Percentiles rank a stretch among this genome's conserved stretches.
Conservation (phyloP, 2,113 vertebrate genomes). For the Sorex araneus region DNA sequence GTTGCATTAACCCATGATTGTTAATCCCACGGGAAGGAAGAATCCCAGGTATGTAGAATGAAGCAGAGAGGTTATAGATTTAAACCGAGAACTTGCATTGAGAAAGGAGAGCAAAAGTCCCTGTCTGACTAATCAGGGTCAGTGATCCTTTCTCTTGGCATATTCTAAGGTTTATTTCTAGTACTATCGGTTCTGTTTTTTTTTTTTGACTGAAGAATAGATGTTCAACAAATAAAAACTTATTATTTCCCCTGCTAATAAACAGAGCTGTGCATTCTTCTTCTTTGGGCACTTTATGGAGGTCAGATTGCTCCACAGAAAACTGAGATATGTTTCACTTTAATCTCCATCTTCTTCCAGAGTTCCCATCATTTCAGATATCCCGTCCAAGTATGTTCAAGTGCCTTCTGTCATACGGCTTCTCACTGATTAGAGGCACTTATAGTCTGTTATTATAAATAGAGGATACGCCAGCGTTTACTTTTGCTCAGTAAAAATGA, state of each 20-base stretch:
- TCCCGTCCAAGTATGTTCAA: background rate
- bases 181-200: background rate
- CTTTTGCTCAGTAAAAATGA: background rate
- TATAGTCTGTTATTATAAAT: slow-evolving; percentile 7
- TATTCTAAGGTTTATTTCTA: background rate
- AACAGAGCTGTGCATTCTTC: background rate
- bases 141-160: background rate
- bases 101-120: background rate
- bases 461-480: background rate
- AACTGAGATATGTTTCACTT: background rate
- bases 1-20: background rate
- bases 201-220: background rate
- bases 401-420: background rate
- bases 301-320: background rate
- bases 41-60: background rate
- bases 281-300: background rate
- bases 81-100: background rate
- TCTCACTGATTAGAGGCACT: slow-evolving; percentile 37
- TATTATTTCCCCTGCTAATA: background rate
- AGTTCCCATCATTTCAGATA: slow-evolving; percentile 20
- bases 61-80: background rate
- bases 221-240: background rate
- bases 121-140: background rate
- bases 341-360: background rate
- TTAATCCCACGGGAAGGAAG: background rate